A percentile compares a stretch with the other conserved stretches of the same genome.
Conservation (phyloP, 2,113 vertebrate genomes). For the Cheirogaleus medius region DNA sequence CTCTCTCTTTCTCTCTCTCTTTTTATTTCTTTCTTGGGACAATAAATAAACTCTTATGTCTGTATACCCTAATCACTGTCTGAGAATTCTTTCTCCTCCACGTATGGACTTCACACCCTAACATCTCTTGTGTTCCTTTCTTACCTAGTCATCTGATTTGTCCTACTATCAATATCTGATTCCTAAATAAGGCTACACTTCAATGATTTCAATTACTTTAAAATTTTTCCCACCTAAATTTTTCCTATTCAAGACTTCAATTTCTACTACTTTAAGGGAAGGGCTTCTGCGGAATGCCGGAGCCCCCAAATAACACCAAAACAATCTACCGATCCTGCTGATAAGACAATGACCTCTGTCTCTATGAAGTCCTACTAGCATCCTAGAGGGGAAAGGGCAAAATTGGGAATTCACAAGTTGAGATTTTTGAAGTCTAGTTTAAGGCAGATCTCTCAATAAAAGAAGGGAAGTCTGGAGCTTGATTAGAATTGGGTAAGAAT, state of each 20-base stretch:
- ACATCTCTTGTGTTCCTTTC: not conserved
- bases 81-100: too few relatives aligned
- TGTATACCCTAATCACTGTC: too few relatives aligned
- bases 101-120: too few relatives aligned
- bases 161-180: not conserved
- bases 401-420: not conserved
- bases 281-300: not conserved
- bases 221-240: not conserved
- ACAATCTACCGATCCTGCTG: not conserved
- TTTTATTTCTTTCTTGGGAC: too few relatives aligned
- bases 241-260: not conserved
- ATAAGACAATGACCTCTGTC: not conserved
- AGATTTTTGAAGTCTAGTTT: not conserved
- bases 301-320: not conserved
- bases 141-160: not conserved
- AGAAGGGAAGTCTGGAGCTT: not conserved
- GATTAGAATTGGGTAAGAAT: not conserved
- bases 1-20: too few relatives aligned
- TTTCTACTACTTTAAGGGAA: not conserved
- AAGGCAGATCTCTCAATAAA: not conserved
- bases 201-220: not conserved
- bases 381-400: not conserved
- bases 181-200: not conserved
- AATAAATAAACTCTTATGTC: too few relatives aligned
- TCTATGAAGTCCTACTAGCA: not conserved